phyloP scores from a whole-genome alignment of 2,888 invertebrate genomes.

The Rapana venosa region DNA sequence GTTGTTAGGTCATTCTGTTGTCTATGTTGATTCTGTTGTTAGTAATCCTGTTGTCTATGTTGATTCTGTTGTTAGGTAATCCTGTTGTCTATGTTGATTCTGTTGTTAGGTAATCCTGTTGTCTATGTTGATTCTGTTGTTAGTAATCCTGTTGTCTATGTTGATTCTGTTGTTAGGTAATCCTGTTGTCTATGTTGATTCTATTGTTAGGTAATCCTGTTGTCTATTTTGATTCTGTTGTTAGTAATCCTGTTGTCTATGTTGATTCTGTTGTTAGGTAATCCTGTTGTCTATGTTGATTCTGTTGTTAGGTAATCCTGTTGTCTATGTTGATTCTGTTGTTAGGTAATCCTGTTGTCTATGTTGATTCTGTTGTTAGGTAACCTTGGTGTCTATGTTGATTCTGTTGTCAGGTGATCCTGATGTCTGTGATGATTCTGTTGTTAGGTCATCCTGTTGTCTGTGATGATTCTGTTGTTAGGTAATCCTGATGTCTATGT shows the following conservation, averaged over 20 bases:
- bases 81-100: too few relatives aligned
- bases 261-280: conserved; percentile 74
- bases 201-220: background rate
- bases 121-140: too few relatives aligned
- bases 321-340: conserved; percentile 1
- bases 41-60: too few relatives aligned
- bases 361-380: conserved; percentile 81
- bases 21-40: too few relatives aligned
- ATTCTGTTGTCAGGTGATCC: background rate
- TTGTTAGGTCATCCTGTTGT: conserved; percentile 84
- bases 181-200: background rate
- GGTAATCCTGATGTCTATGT: background rate
- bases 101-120: too few relatives aligned
- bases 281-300: background rate
- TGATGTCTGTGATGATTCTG: background rate
- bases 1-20: too few relatives aligned
- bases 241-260: conserved; percentile 87
- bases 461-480: conserved; percentile 82
- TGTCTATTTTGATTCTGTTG: background rate
- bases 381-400: background rate
- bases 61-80: too few relatives aligned
- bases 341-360: conserved; percentile 86
- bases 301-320: background rate
- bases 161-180: too few relatives aligned
- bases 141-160: too few relatives aligned